phyloP scores from a whole-genome alignment of 23 tunicate genomes.

The Styela clava region DNA sequence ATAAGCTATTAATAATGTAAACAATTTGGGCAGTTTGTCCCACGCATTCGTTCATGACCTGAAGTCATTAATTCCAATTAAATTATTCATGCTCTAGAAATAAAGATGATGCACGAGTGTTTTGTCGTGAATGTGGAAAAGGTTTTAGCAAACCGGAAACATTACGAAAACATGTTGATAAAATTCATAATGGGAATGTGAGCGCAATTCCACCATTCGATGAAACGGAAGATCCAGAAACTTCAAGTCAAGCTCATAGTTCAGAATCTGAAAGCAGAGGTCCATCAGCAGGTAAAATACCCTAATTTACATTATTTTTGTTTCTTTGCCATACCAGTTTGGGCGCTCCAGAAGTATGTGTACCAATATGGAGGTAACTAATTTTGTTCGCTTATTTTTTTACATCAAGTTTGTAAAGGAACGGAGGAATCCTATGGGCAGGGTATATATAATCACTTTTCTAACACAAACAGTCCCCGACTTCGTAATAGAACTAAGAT shows the following conservation, averaged over 20 bases:
- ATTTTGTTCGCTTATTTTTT: no score
- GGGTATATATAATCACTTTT: no score
- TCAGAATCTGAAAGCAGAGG: slow-evolving; percentile 22
- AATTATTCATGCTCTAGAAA: not conserved
- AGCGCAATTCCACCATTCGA: slow-evolving; percentile 19
- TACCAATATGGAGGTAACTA: no score
- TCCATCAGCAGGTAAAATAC: slow-evolving; percentile 18
- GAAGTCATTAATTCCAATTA: not conserved
- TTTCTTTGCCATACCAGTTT: no score
- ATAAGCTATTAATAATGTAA: no score
- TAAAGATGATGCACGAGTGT: slow-evolving; percentile 17
- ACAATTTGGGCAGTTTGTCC: no score
- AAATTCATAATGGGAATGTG: slow-evolving; percentile 13
- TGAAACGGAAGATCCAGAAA: slow-evolving; percentile 4
- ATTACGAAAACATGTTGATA: slow-evolving; percentile 29
- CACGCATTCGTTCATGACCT: not conserved
- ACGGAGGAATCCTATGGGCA: no score
- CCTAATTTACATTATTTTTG: not conserved
- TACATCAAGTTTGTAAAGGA: no score
- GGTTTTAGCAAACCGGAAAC: slow-evolving; percentile 1
- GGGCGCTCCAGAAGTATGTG: no score
- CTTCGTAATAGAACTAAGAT: no score
- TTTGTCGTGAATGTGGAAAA: slow-evolving; percentile 33
- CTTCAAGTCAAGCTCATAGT: not conserved
- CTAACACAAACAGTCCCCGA: no score